Evolutionary conservation across 2,888 invertebrate species (phyloP).

Genomic region (Panzeria rudis): DNA sequence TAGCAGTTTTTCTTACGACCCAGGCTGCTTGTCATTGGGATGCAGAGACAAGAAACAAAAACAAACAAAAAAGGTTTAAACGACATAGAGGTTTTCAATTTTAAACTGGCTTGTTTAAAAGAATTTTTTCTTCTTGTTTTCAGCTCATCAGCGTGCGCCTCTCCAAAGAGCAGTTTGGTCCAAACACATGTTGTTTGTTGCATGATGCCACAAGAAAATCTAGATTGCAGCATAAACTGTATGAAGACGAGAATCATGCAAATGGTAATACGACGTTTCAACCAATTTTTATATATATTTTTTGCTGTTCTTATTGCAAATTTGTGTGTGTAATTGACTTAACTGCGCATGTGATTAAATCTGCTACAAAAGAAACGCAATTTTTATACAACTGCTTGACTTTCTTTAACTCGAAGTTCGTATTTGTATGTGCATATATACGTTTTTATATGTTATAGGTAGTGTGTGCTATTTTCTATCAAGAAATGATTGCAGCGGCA

Average conservation of each 20-base stretch:
- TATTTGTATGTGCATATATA: background rate
- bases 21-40: conserved; percentile 61
- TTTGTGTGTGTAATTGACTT: conserved; percentile 68
- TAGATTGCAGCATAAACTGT: conserved; percentile 46
- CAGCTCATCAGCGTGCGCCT: conserved; percentile 38
- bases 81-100: conserved; percentile 54
- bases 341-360: conserved; percentile 73
- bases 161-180: conserved; percentile 54
- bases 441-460: background rate
- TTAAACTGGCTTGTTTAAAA: conserved; percentile 54
- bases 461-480: conserved; percentile 17
- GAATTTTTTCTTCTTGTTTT: conserved; percentile 16
- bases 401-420: conserved; percentile 22
- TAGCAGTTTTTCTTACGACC: conserved; percentile 45
- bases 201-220: conserved; percentile 54
- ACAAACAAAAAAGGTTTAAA: conserved; percentile 37
- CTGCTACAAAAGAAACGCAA: conserved; percentile 72
- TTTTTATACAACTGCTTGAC: conserved; percentile 63
- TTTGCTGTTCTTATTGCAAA: conserved; percentile 1
- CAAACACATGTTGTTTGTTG: conserved; percentile 45
- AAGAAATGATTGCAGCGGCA: conserved; percentile 68
- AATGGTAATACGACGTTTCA: conserved; percentile 47
- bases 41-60: conserved; percentile 33
- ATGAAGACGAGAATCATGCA: conserved; percentile 49
- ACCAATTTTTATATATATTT: conserved; percentile 19